Percentiles rank a stretch among this genome's conserved stretches.
These are phyloP conservation scores for Eristalis intricaria DNA, from an alignment of 2,888 invertebrate genomes.

Conservation along the genomic window DNA sequence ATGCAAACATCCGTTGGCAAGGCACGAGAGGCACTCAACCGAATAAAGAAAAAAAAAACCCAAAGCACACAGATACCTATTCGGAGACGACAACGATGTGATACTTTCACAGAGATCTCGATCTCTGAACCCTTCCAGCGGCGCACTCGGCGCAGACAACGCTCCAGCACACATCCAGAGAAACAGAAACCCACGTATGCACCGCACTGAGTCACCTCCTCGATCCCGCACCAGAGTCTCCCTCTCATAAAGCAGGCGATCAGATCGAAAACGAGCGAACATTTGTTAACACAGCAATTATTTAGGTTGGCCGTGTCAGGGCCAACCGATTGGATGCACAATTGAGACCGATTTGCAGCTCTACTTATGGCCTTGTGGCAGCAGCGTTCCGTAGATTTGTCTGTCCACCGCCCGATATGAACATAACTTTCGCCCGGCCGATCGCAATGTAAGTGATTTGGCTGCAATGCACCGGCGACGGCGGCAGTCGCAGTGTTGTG, in stretches of 20 bases:
- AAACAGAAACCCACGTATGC: not conserved
- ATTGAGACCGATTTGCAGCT: slow-evolving; percentile 69
- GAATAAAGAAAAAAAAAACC: slow-evolving; percentile 34
- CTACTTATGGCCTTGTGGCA: slow-evolving; percentile 44
- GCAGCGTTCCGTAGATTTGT: slow-evolving; percentile 11
- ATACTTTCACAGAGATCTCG: slow-evolving; percentile 71
- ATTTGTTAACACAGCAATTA: slow-evolving; percentile 71
- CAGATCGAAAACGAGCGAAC: slow-evolving; percentile 67
- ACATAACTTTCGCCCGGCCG: slow-evolving; percentile 51
- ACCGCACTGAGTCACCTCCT: slow-evolving; percentile 46
- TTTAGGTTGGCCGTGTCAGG: slow-evolving; percentile 72
- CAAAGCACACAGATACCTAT: slow-evolving; percentile 17
- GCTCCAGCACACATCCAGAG: slow-evolving; percentile 11
- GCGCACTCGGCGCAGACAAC: slow-evolving; percentile 6
- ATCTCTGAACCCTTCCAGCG: slow-evolving; percentile 69
- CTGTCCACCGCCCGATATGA: slow-evolving; percentile 32
- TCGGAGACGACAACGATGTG: slow-evolving; percentile 67
- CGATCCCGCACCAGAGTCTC: slow-evolving; percentile 39
- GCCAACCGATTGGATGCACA: slow-evolving; percentile 67
- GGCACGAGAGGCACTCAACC: slow-evolving; percentile 60
- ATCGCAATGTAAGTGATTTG: not conserved
- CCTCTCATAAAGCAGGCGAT: slow-evolving; percentile 66
- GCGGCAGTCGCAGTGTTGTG: not conserved
- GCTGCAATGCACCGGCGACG: not conserved
- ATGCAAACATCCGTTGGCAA: slow-evolving; percentile 59